Base-by-base conservation (phyloP, 1,140 invertebrate species). In the Atta texana region DNA sequence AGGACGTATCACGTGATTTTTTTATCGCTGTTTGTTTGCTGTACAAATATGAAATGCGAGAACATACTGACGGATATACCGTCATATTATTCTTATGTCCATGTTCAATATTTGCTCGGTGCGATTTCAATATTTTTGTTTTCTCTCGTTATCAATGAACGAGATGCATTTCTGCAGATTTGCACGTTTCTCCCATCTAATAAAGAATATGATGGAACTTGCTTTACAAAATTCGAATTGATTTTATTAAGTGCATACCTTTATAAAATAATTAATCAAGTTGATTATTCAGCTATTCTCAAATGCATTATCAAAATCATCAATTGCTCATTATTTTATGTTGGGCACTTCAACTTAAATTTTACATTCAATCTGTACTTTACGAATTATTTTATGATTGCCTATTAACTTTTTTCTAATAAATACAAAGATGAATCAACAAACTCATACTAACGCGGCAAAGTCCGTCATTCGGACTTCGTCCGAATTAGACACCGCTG, bases 401-500 rank as follows among this genome's bases (percentile, higher is more conserved):
- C 10, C 34, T 18, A 81, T 81, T 4, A n/a, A 31, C 3, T 57
- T 74, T 75, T 44, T 34, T 34, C 14, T 31, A 74, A 59, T n/a
- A 10, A 3, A 14, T 5, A 6, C 51, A 31, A 6, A 7, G 18
- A 16, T 7, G 8, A 14, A n/a, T 21, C 16, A 21, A 49, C n/a
- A 14, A 44, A 68, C 7, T 16, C 18, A 21, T 51, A 34, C 39
- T 66, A 28, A 12, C 61, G 49, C 51, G 39, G 84, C 57, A 72
- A 72, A 90, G 57, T 63, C 84, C 90, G 55, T 91, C 88, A 82
- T 88, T 34, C 31, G 31, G 31, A 34, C 31, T 34, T 34, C 59
- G 68, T 28, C 5, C 59, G 86, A 87, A 91, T 89, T 89, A 91
- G 85, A 77, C 61, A 53, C 78, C 39, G 76, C 61, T 78, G 86